A percentile compares a stretch with the other conserved stretches of the same genome.
phyloP scores from a whole-genome alignment of 2,113 vertebrate species.

The Rhea americana region DNA sequence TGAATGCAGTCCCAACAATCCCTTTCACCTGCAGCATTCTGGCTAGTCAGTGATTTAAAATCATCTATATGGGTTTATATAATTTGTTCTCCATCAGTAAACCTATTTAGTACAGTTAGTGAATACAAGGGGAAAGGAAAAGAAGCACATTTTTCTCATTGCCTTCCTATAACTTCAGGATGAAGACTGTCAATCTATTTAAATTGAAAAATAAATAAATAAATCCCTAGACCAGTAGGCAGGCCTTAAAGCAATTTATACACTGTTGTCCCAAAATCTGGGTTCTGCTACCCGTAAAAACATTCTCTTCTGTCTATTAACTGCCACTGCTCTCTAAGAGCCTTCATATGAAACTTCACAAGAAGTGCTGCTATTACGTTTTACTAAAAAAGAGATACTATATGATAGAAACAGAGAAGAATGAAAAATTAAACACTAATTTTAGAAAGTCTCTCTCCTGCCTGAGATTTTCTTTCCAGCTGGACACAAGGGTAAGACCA shows the following conservation, averaged over 20 bases:
- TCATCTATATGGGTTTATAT: too few species aligned
- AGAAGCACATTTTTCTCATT: neutral
- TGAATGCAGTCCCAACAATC: neutral
- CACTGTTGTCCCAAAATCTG: too few species aligned
- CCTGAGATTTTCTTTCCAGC: neutral
- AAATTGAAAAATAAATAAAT: neutral
- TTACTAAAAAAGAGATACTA: neutral
- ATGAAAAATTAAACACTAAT: neutral
- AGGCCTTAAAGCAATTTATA: neutral
- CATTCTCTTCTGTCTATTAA: neutral
- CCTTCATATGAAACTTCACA: neutral
- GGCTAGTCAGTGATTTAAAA: neutral
- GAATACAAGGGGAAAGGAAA: neutral
- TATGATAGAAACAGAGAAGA: neutral
- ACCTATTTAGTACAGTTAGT: neutral
- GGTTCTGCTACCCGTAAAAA: too few species aligned
- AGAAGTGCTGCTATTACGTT: neutral
- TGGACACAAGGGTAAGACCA: neutral
- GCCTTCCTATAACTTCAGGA: neutral
- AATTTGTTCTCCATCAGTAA: neutral
- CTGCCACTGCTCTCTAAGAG: neutral
- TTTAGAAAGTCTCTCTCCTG: neutral
- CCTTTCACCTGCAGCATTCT: neutral
- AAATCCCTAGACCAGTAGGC: neutral
- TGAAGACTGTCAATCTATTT: neutral